These are phyloP conservation scores for Galerucella calmariensis DNA, from an alignment of 2,888 invertebrate species.

Conservation along the genomic window DNA sequence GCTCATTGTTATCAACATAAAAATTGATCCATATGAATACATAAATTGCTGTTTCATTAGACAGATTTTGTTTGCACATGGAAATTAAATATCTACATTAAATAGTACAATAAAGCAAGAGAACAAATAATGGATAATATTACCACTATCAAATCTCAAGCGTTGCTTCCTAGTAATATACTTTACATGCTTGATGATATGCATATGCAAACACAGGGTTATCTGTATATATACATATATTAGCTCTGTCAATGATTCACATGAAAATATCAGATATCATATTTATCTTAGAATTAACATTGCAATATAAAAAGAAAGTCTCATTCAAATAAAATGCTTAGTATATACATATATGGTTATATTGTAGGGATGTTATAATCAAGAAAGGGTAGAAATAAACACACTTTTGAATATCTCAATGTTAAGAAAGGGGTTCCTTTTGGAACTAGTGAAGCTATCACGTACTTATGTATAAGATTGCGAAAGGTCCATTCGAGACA, in stretches of 20 bases:
- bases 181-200: background rate
- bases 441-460: no score
- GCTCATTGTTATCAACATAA: background rate
- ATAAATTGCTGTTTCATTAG: background rate
- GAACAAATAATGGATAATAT: conserved; percentile 2
- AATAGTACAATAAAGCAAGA: background rate
- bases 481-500: no score
- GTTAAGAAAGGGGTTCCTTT: no score
- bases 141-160: conserved; percentile 13
- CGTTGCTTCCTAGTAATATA: conserved; percentile 1
- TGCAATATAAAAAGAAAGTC: no score
- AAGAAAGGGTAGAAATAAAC: no score
- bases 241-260: conserved; percentile 3
- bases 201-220: conserved; percentile 5
- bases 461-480: no score
- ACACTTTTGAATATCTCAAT: no score
- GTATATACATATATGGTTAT: no score
- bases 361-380: no score
- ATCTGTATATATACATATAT: background rate
- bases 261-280: background rate
- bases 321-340: no score
- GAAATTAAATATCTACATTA: conserved; percentile 14
- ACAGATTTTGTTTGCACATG: background rate
- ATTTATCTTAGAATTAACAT: no score
- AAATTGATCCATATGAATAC: background rate